Evolutionary conservation across 2,113 vertebrate genomes (phyloP).

Genomic region (rat (Rattus norvegicus)): DNA sequence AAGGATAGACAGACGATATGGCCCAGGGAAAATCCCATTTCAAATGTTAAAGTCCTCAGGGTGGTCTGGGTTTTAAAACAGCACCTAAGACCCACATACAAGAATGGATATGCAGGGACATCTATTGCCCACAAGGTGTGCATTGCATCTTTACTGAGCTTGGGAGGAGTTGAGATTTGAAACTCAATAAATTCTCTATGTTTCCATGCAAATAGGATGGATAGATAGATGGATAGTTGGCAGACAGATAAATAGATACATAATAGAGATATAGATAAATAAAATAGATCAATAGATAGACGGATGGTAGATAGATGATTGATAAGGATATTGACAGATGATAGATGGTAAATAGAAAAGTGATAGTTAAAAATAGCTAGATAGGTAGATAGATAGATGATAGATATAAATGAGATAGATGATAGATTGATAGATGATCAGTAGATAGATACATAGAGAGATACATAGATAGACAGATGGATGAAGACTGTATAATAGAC

Average conservation of each 20-base stretch:
- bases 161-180: background rate
- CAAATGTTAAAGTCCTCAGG: background rate
- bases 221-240: too few species aligned
- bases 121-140: rapidly evolving
- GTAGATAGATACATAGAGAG: background rate
- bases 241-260: background rate
- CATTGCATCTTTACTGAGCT: background rate
- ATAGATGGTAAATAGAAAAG: background rate
- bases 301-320: background rate
- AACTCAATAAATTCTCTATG: background rate
- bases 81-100: rapidly evolving
- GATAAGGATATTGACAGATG: background rate
- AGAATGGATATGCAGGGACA: too few species aligned
- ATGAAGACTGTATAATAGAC: background rate
- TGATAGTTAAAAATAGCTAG: background rate
- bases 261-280: too few species aligned
- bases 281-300: background rate
- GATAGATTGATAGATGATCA: background rate
- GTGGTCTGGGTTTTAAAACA: background rate
- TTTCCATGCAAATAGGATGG: background rate
- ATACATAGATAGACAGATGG: background rate
- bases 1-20: background rate
- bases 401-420: background rate
- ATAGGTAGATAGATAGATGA: background rate
- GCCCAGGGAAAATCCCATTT: background rate